Evolutionary conservation across 64 coral and sea anemone genomes (phyloP).

Genomic region (Actinia tenebrosa): DNA sequence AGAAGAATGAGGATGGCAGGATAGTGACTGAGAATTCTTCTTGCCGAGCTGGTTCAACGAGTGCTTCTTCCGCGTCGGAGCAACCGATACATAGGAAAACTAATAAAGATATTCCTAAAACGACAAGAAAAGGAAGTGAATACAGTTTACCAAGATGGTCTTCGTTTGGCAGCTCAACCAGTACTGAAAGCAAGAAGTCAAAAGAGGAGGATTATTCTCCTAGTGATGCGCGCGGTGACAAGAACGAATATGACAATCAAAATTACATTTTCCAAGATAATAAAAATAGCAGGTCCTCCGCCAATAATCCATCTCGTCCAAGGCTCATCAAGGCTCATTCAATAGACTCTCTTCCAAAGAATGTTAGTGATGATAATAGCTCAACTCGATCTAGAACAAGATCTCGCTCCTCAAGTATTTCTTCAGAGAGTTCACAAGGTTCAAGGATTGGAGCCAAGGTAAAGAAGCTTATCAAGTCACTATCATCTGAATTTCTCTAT

Average conservation of each 20-base stretch:
- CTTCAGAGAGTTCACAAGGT: constrained; percentile 38
- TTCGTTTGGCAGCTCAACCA: neutral
- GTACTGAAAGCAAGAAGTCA: neutral
- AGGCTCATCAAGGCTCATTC: constrained; percentile 21
- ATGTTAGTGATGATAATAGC: neutral
- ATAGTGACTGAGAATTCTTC: neutral
- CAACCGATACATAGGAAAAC: neutral
- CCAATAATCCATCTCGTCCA: neutral
- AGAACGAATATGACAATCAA: neutral
- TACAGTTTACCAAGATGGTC: neutral
- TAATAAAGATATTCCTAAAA: neutral
- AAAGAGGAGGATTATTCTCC: neutral
- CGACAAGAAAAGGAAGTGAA: neutral
- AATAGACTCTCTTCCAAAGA: constrained; percentile 9
- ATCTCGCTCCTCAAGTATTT: constrained; percentile 18
- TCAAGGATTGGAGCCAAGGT: constrained; percentile 6
- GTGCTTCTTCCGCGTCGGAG: neutral
- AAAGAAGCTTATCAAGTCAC: constrained; percentile 8
- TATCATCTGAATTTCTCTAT: constrained; percentile 25
- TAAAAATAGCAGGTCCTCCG: neutral
- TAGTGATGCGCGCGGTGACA: neutral
- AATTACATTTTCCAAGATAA: neutral
- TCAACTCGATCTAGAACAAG: neutral
- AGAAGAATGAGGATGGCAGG: neutral
- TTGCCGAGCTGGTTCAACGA: neutral